Evolutionary conservation across 1,140 invertebrate genomes (phyloP).

Genomic region (Reticulitermes speratus): DNA sequence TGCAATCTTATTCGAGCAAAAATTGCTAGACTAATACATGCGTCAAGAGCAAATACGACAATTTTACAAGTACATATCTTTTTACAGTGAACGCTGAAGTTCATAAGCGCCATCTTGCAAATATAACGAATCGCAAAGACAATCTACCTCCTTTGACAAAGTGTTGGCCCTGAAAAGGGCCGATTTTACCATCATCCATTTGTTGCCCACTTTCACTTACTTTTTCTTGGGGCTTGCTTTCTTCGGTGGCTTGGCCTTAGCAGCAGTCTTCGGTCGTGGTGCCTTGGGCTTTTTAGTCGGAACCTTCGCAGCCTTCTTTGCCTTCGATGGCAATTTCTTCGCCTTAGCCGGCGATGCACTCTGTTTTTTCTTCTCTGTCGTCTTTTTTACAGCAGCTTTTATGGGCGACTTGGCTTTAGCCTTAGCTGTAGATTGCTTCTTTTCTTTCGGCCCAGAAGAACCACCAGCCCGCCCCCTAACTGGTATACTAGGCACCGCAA

Average conservation of each 20-base stretch:
- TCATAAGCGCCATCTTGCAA: too few relatives aligned
- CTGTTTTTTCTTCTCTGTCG: too few relatives aligned
- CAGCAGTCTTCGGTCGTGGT: constrained; percentile 38
- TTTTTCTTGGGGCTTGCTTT: constrained; percentile 36
- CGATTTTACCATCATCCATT: constrained; percentile 34
- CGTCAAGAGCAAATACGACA: too few relatives aligned
- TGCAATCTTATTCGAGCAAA: too few relatives aligned
- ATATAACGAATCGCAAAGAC: too few relatives aligned
- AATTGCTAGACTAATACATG: too few relatives aligned
- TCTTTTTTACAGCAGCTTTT: constrained; percentile 21
- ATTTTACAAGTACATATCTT: too few relatives aligned
- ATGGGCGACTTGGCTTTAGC: constrained; percentile 36
- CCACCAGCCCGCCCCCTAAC: constrained; percentile 33
- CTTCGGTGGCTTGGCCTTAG: constrained; percentile 35
- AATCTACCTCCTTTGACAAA: neutral
- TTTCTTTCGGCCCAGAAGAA: constrained; percentile 33
- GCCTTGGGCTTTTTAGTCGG: constrained; percentile 35
- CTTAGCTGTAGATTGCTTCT: constrained; percentile 37
- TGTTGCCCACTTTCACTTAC: constrained; percentile 21
- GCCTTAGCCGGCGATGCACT: too few relatives aligned
- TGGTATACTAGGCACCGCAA: constrained; percentile 37
- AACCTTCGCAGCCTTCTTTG: constrained; percentile 36
- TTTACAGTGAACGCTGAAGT: too few relatives aligned
- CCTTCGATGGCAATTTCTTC: constrained; percentile 22
- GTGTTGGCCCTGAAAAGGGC: constrained; percentile 45